Percentiles rank a stretch among this genome's conserved stretches.
Conservation (phyloP, 2,113 vertebrate genomes). For the Tinamus guttatus region DNA sequence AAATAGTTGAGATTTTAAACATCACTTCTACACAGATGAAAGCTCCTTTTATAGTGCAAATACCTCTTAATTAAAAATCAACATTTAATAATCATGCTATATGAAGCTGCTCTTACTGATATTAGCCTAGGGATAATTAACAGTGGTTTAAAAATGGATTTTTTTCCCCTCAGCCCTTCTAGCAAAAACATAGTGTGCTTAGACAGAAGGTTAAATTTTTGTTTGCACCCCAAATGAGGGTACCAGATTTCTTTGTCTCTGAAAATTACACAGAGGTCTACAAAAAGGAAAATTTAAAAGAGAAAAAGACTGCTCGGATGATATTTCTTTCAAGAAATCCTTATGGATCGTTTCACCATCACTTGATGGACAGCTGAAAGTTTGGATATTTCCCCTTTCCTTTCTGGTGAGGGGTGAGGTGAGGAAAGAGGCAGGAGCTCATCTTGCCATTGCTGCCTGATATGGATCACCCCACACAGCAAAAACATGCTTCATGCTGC, state of each 20-base stretch:
- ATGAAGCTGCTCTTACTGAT: slow-evolving; percentile 22
- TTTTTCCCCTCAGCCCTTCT: background rate
- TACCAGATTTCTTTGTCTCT: slow-evolving; percentile 7
- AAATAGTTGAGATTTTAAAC: slow-evolving; percentile 31
- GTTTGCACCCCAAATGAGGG: slow-evolving; percentile 2
- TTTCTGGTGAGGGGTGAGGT: background rate
- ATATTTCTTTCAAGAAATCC: background rate
- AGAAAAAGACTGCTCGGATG: slow-evolving; percentile 20
- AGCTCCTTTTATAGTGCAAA: slow-evolving; percentile 68
- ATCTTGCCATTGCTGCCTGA: background rate
- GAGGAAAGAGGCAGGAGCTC: background rate
- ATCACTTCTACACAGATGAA: slow-evolving; percentile 44
- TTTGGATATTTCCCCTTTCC: background rate
- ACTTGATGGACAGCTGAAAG: background rate
- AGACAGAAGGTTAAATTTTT: background rate
- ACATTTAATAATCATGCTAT: slow-evolving; percentile 51
- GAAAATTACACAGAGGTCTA: background rate
- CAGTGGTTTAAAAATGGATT: background rate
- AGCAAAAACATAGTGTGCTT: background rate
- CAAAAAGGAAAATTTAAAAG: background rate
- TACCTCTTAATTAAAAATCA: slow-evolving; percentile 68
- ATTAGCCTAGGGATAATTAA: slow-evolving; percentile 46
- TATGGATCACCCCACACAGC: background rate
- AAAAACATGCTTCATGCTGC: background rate
- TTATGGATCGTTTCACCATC: background rate